A percentile compares a stretch with the other conserved stretches of the same genome.
Evolutionary conservation across 1,140 invertebrate species (phyloP).

Genomic region (Zaprionus davidi): DNA sequence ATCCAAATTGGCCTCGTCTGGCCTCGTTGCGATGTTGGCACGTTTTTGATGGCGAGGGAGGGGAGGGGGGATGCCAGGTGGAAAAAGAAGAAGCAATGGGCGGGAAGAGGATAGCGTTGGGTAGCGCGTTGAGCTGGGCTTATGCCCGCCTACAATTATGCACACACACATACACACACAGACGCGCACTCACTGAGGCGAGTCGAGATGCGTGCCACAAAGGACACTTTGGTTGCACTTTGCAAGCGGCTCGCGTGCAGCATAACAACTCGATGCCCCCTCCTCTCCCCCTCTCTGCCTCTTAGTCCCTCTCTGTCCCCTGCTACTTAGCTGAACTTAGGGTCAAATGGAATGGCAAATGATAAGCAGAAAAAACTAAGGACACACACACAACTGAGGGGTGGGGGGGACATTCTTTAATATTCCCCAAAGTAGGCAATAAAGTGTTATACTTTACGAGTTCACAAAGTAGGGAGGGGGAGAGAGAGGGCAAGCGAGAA

Average conservation of each 20-base stretch:
- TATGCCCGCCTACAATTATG: conserved; percentile 60
- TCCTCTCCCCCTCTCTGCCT: neutral
- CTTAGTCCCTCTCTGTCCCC: neutral
- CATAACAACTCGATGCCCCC: neutral
- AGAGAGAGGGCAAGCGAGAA: neutral
- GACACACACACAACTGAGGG: neutral
- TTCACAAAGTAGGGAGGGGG: neutral
- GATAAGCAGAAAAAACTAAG: neutral
- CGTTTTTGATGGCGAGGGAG: conserved; percentile 35
- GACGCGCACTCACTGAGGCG: neutral
- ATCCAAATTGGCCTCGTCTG: conserved; percentile 54
- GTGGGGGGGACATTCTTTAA: neutral
- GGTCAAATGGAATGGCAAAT: conserved; percentile 24
- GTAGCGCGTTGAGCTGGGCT: conserved; percentile 8
- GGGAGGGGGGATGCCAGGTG: neutral
- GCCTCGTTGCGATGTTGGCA: conserved; percentile 20
- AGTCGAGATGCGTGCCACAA: conserved; percentile 37
- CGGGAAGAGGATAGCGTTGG: neutral
- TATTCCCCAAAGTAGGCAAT: conserved; percentile 47
- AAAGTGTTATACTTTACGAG: conserved; percentile 41
- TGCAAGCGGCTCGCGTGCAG: neutral
- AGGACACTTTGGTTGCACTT: conserved; percentile 26
- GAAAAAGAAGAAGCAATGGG: too few relatives aligned
- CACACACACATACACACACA: conserved; percentile 23
- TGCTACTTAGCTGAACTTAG: neutral